Conservation (phyloP, 2,113 vertebrate genomes). For the Pelecanus crispus region DNA sequence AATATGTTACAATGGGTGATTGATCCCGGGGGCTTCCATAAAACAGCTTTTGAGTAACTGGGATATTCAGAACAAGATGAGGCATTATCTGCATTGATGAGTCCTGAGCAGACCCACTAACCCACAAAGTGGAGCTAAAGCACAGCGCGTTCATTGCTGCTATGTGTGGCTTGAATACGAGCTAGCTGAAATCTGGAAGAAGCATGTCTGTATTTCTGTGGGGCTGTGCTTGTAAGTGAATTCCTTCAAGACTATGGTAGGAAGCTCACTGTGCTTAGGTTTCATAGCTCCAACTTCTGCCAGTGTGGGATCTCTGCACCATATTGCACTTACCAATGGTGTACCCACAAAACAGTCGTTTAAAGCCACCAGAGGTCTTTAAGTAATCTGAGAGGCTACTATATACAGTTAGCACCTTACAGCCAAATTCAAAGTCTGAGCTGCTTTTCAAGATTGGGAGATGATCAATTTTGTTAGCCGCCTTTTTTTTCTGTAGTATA, state of each 20-base stretch:
- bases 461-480: accelerated
- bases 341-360: not conserved
- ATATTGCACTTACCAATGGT: not conserved
- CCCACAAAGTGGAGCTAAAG: not conserved
- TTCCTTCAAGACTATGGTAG: not conserved
- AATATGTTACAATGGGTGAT: accelerated
- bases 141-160: accelerated
- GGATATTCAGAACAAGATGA: not conserved
- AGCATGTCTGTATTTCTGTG: not conserved
- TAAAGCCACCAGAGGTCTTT: not conserved
- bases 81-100: not conserved
- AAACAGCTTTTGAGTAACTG: not conserved
- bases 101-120: not conserved
- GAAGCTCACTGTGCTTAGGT: not conserved
- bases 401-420: not conserved
- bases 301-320: not conserved
- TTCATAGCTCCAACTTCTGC: not conserved
- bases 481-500: not conserved
- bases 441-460: not conserved
- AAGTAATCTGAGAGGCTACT: not conserved
- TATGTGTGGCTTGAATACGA: not conserved
- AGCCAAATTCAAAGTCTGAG: not conserved
- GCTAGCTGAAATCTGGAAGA: not conserved
- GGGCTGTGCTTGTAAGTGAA: not conserved
- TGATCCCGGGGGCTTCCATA: not conserved